Base-by-base conservation (phyloP, 2,888 invertebrate species). In the Dasypogon diadema region DNA sequence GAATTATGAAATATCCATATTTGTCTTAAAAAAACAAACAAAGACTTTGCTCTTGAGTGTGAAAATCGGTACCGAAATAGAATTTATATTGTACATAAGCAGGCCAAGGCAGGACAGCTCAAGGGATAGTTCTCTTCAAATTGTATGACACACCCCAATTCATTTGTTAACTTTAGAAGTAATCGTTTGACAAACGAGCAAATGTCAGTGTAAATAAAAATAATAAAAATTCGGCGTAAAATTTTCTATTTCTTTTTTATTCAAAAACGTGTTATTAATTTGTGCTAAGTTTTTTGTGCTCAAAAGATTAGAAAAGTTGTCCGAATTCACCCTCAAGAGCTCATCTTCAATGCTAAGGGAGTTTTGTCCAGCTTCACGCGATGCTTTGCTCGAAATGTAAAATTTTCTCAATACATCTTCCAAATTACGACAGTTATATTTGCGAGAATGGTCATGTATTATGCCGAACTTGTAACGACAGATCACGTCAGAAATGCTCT, bases 331-430 rank as follows among this genome's bases (percentile, higher is more conserved):
- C 24, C 4, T 8, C 1, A 46, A 65, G 42, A 22, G 22, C 24
- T 6, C 24, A 10, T n/a, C 12, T 14, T 37, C 21, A 12, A n/a
- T 34, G 12, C 16, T 16, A n/a, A 56, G 34, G 4, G 26, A 55
- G 37, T 70, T 75, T 68, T 65, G 55, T 16, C 21, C 12, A 3
- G 6, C 2, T 12, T 42, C 42, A 12, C 21, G 14, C 2, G 18
- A 77, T 77, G 77, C 42, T 76, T 22, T 77, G 77, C 46, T 76
- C 77, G 22, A 77, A 76, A 56, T 77, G 76, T 74, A 76, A 76
- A 75, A 54, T 58, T 70, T 46, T 72, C 42, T 76, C 77, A 24
- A 56, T 77, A n/a, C 77, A 77, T 65, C 60, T 77, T 24, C 60
- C 68, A 76, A 77, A 76, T 75, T 77, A 48, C 24, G 77, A 77